A percentile compares a stretch with the other conserved stretches of the same genome.
phyloP scores from a whole-genome alignment of 2,797 vertebrate genomes.

The Sciaenops ocellatus region DNA sequence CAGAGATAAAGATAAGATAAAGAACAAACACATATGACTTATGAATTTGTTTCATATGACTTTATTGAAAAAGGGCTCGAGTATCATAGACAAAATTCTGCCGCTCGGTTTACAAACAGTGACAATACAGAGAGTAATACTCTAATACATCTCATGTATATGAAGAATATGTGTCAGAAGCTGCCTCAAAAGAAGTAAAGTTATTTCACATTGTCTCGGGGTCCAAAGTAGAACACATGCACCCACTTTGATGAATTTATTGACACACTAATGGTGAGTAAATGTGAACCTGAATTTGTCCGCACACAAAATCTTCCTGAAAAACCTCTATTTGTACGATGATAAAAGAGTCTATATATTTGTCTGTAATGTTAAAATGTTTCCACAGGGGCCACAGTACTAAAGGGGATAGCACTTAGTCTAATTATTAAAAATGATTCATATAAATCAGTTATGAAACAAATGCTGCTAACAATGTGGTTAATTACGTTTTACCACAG shows the following conservation, averaged over 20 bases:
- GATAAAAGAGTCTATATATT: neutral
- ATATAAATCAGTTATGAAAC: constrained; percentile 11
- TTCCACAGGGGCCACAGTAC: constrained; percentile 7
- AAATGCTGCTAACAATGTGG: neutral
- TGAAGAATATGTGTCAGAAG: constrained; percentile 74
- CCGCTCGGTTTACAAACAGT: constrained; percentile 76
- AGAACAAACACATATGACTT: neutral
- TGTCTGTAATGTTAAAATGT: constrained; percentile 1
- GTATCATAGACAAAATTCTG: constrained; percentile 72
- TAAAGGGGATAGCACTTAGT: constrained; percentile 20
- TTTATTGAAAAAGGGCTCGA: constrained; percentile 83
- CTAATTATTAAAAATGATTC: constrained; percentile 18
- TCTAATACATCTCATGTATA: constrained; percentile 62
- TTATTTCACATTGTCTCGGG: constrained; percentile 81
- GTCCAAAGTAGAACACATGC: constrained; percentile 54
- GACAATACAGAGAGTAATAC: constrained; percentile 70
- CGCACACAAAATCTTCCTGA: neutral
- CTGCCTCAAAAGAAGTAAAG: constrained; percentile 77
- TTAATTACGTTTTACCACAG: constrained; percentile 4
- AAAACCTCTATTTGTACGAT: constrained; percentile 21
- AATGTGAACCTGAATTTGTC: constrained; percentile 23
- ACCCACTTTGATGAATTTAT: constrained; percentile 35
- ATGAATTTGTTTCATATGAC: constrained; percentile 35
- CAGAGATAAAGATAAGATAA: neutral
- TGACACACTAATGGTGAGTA: neutral